Percentiles rank a stretch among this genome's conserved stretches.
These are phyloP conservation scores for Chionis minor DNA, from an alignment of 2,113 vertebrate genomes.

Conservation along the genomic window DNA sequence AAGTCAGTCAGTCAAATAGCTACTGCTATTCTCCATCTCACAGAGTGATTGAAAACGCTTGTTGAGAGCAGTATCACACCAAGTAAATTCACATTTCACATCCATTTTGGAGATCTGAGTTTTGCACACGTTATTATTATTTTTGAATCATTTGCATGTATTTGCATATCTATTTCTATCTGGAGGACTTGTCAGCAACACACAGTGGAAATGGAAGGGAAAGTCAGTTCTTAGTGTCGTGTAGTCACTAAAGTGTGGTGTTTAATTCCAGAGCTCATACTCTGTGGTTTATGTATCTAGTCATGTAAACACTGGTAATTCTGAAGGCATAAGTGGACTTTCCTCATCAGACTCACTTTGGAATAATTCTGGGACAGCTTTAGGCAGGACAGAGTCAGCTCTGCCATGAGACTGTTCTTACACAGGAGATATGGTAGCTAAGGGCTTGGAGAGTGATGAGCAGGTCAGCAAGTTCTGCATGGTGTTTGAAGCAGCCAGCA, in stretches of 20 bases:
- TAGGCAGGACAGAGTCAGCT: not conserved
- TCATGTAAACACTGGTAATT: not conserved
- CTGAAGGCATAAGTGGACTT: not conserved
- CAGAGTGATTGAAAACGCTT: not conserved
- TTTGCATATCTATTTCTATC: not conserved
- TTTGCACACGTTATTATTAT: not conserved
- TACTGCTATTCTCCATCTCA: not conserved
- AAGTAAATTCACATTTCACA: fast-evolving
- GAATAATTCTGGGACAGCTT: not conserved
- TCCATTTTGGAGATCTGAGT: not conserved
- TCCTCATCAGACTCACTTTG: not conserved
- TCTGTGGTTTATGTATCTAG: not conserved
- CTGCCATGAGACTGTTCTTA: not conserved
- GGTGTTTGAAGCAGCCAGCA: not conserved
- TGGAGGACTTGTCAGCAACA: not conserved
- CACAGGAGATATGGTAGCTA: fast-evolving
- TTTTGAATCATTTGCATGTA: not conserved
- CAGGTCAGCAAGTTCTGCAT: not conserved
- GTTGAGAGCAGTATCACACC: not conserved
- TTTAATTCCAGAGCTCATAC: not conserved
- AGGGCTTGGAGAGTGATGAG: not conserved
- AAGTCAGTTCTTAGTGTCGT: not conserved
- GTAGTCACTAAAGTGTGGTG: not conserved
- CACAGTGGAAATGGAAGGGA: not conserved
- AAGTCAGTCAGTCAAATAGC: not conserved